These are phyloP conservation scores for Odocoileus hemionus DNA, from an alignment of 2,113 vertebrate genomes.

Conservation along the genomic window DNA sequence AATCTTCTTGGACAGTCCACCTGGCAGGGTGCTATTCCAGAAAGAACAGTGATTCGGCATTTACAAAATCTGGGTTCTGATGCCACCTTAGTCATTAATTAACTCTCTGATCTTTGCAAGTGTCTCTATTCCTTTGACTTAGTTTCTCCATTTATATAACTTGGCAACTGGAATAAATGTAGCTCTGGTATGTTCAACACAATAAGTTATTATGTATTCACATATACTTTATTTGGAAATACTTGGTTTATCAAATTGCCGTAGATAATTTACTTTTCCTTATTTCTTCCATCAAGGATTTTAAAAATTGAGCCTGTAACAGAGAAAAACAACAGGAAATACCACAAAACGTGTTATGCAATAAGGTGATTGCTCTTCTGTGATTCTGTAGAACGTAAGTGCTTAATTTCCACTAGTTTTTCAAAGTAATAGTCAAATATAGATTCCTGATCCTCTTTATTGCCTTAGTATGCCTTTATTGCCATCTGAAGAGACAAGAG, in stretches of 20 bases:
- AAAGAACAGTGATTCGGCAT: not conserved
- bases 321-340: not conserved
- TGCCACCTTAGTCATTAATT: not conserved
- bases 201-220: not conserved
- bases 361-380: not conserved
- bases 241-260: not conserved
- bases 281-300: not conserved
- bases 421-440: not conserved
- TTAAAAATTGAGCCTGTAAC: not conserved
- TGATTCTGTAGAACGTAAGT: not conserved
- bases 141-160: not conserved
- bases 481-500: not conserved
- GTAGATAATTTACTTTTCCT: not conserved
- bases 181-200: not conserved
- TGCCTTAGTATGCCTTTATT: not conserved
- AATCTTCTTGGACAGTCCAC: not conserved
- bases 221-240: not conserved
- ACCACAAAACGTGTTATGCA: not conserved
- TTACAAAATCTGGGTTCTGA: not conserved
- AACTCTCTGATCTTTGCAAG: not conserved
- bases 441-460: not conserved
- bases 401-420: not conserved
- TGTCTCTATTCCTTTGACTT: not conserved
- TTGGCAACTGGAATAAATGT: not conserved
- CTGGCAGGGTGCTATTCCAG: not conserved